These are phyloP conservation scores for Azorinus chamasolen DNA, from an alignment of 2,888 invertebrate species.

Conservation along the genomic window DNA sequence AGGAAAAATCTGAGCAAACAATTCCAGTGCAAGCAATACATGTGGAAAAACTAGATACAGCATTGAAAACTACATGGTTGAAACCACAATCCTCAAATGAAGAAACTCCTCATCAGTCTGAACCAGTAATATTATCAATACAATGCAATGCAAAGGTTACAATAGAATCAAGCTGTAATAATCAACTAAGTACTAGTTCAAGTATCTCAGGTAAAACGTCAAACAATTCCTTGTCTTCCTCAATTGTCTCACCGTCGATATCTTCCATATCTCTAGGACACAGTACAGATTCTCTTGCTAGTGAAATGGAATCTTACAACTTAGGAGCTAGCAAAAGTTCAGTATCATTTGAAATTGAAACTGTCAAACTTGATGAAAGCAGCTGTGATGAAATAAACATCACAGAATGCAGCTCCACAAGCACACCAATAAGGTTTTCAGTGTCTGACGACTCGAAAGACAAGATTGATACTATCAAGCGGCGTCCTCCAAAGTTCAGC, in stretches of 20 bases:
- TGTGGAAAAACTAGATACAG: slow-evolving; percentile 53
- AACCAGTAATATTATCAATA: too few species aligned
- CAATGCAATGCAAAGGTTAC: too few species aligned
- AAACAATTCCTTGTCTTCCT: too few species aligned
- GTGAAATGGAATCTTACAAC: slow-evolving; percentile 61
- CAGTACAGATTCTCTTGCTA: slow-evolving; percentile 55
- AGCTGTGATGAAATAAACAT: slow-evolving; percentile 48
- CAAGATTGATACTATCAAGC: slow-evolving; percentile 22
- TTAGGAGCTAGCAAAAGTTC: slow-evolving; percentile 40
- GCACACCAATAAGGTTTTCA: slow-evolving; percentile 58
- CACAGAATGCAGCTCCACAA: slow-evolving; percentile 55
- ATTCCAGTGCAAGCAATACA: slow-evolving; percentile 12
- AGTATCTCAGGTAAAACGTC: too few species aligned
- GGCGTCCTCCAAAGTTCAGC: slow-evolving; percentile 60
- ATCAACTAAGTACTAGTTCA: too few species aligned
- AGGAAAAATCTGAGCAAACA: slow-evolving; percentile 9
- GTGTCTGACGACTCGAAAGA: slow-evolving; percentile 59
- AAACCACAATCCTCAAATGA: slow-evolving; percentile 37
- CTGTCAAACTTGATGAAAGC: slow-evolving; percentile 32
- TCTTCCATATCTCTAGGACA: slow-evolving; percentile 33
- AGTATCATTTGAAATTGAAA: slow-evolving; percentile 51
- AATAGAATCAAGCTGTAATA: too few species aligned
- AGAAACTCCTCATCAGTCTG: neutral
- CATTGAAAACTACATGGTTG: slow-evolving; percentile 50
- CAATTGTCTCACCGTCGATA: slow-evolving; percentile 4